These are phyloP conservation scores for Staurois parvus DNA, from an alignment of 2,797 vertebrate species.

Conservation along the genomic window DNA sequence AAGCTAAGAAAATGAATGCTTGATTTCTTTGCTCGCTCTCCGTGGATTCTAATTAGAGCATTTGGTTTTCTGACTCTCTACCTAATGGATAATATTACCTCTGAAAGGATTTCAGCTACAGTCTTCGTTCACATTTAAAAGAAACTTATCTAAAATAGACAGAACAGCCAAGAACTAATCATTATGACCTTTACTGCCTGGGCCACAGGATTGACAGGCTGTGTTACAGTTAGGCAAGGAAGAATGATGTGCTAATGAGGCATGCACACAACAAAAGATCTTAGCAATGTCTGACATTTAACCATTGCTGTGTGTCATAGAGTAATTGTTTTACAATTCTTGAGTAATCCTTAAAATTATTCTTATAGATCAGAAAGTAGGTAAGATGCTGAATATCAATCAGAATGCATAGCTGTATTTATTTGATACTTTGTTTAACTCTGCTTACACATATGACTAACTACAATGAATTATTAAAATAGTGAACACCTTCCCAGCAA, in stretches of 20 bases:
- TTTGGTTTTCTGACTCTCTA: constrained; percentile 42
- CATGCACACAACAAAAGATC: constrained; percentile 4
- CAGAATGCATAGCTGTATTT: no score
- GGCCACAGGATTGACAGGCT: constrained; percentile 28
- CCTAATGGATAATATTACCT: constrained; percentile 32
- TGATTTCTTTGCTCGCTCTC: constrained; percentile 25
- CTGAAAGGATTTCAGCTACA: constrained; percentile 4
- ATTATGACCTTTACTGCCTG: constrained; percentile 50
- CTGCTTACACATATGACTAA: no score
- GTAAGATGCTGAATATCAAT: no score
- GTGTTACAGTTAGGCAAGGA: constrained; percentile 14
- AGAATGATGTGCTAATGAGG: constrained; percentile 38
- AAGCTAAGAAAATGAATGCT: constrained; percentile 18
- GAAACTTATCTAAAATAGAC: constrained; percentile 9
- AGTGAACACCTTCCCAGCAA: no score
- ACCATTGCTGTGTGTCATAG: neutral
- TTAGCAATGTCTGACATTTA: constrained; percentile 27
- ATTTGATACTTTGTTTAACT: no score
- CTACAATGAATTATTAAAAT: no score
- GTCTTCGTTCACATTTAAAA: constrained; percentile 24
- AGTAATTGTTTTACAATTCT: neutral
- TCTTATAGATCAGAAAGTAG: no score
- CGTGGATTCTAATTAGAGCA: constrained; percentile 37
- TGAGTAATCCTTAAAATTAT: neutral
- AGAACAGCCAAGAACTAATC: constrained; percentile 27